phyloP scores from a whole-genome alignment of 2,888 invertebrate genomes.

The Amphipoea lucens region DNA sequence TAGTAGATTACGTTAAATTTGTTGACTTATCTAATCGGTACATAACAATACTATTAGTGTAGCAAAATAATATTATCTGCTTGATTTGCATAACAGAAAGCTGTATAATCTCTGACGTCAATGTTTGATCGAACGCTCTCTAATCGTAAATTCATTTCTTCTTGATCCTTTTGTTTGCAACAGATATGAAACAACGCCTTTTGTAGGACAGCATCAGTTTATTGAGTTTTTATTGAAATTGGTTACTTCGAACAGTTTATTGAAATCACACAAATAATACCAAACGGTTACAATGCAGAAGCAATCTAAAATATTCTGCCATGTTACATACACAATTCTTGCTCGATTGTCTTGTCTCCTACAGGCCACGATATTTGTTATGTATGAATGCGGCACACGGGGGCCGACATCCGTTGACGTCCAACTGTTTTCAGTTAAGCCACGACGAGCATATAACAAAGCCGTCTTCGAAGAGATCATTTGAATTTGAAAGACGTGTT shows the following conservation, averaged over 20 bases:
- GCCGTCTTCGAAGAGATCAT: slow-evolving; percentile 74
- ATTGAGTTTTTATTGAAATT: not conserved
- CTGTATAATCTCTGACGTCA: slow-evolving; percentile 70
- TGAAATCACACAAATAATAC: slow-evolving; percentile 22
- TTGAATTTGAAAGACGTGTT: slow-evolving; percentile 77
- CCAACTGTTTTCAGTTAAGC: slow-evolving; percentile 84
- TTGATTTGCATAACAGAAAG: slow-evolving; percentile 66
- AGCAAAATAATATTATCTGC: slow-evolving; percentile 56
- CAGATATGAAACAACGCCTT: not conserved
- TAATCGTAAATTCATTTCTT: slow-evolving; percentile 45
- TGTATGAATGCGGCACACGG: slow-evolving; percentile 81
- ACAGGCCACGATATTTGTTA: slow-evolving; percentile 81
- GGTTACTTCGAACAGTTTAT: slow-evolving; percentile 7
- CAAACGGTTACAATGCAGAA: slow-evolving; percentile 39
- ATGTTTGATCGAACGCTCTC: slow-evolving; percentile 62
- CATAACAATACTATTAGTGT: slow-evolving; percentile 59
- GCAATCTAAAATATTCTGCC: slow-evolving; percentile 75
- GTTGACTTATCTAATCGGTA: slow-evolving; percentile 59
- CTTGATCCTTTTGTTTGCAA: not conserved
- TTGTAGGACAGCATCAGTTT: not conserved
- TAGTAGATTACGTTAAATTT: slow-evolving; percentile 40
- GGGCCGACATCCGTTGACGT: slow-evolving; percentile 85
- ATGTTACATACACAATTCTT: slow-evolving; percentile 78
- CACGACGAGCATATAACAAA: slow-evolving; percentile 80
- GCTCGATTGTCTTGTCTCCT: slow-evolving; percentile 83